Evolutionary conservation across 1,140 invertebrate genomes (phyloP).

Genomic region (Tetragonula clypearis): DNA sequence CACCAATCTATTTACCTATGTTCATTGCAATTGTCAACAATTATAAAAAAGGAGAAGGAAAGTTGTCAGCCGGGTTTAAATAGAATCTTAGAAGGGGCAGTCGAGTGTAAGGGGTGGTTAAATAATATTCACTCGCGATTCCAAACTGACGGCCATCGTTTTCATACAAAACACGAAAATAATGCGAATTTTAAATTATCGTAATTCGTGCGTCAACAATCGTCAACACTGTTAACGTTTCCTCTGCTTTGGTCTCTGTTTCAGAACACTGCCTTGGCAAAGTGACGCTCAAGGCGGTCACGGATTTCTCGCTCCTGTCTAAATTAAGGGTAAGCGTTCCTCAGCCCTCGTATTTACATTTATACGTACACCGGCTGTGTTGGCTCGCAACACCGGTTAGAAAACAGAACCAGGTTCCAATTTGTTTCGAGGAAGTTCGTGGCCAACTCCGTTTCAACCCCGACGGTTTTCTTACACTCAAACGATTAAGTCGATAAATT

Average conservation of each 20-base stretch:
- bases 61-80: too few relatives aligned
- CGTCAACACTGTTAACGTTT: neutral
- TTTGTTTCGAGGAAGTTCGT: slow-evolving; percentile 15
- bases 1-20: too few relatives aligned
- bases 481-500: slow-evolving; percentile 48
- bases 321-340: slow-evolving; percentile 44
- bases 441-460: neutral
- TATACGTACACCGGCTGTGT: neutral
- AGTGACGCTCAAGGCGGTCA: slow-evolving; percentile 50
- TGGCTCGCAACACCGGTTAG: neutral
- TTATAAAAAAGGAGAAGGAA: too few relatives aligned
- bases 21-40: too few relatives aligned
- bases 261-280: slow-evolving; percentile 42
- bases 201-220: neutral
- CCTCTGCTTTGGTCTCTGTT: neutral
- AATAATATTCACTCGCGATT: too few relatives aligned
- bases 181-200: neutral
- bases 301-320: slow-evolving; percentile 49
- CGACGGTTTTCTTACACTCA: neutral
- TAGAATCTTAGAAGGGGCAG: too few relatives aligned
- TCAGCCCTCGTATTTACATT: neutral
- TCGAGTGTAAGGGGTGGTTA: too few relatives aligned
- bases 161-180: too few relatives aligned
- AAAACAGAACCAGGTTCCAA: slow-evolving; percentile 18
- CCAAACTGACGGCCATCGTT: too few relatives aligned